These are phyloP conservation scores for Corythoichthys haematopterus DNA, from an alignment of 2,113 vertebrate genomes.

Conservation along the genomic window DNA sequence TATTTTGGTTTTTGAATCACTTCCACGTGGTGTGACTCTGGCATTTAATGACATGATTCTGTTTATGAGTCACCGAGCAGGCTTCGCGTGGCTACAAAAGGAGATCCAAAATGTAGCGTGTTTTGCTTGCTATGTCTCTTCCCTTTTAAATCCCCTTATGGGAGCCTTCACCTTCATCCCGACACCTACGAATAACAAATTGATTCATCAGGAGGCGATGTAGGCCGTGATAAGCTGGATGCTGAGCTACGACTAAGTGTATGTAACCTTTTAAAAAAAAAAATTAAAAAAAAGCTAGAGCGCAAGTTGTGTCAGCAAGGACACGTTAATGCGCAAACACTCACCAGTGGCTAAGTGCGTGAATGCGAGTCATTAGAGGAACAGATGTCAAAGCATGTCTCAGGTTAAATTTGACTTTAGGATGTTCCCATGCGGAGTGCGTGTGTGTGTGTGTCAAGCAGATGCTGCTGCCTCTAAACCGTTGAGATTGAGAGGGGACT, in stretches of 20 bases:
- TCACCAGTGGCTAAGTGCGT: slow-evolving; percentile 28
- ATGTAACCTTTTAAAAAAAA: slow-evolving; percentile 17
- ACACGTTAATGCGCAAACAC: slow-evolving; percentile 14
- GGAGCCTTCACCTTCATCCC: slow-evolving; percentile 18
- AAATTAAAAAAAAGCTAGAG: background rate
- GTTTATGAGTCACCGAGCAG: slow-evolving; percentile 29
- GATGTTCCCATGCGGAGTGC: slow-evolving; percentile 26
- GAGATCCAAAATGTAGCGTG: slow-evolving; percentile 2
- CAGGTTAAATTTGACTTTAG: slow-evolving; percentile 46
- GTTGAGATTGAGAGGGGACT: slow-evolving; percentile 32
- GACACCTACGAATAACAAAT: slow-evolving; percentile 24
- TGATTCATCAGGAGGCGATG: slow-evolving; percentile 20
- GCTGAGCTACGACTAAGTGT: background rate
- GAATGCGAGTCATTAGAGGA: slow-evolving; percentile 52
- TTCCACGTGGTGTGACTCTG: slow-evolving; percentile 5
- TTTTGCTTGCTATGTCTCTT: slow-evolving; percentile 17
- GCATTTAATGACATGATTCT: slow-evolving; percentile 10
- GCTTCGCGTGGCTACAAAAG: slow-evolving; percentile 12
- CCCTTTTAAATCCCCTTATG: slow-evolving; percentile 14
- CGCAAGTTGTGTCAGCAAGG: slow-evolving; percentile 2
- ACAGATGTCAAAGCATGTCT: slow-evolving; percentile 59
- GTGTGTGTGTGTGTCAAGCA: slow-evolving; percentile 28
- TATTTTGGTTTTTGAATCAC: slow-evolving; percentile 25
- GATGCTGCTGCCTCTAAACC: slow-evolving; percentile 52
- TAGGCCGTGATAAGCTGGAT: slow-evolving; percentile 14